Percentiles rank a stretch among this genome's conserved stretches.
Conservation (phyloP, 2,888 invertebrate species). For the Andrena chrysosceles region DNA sequence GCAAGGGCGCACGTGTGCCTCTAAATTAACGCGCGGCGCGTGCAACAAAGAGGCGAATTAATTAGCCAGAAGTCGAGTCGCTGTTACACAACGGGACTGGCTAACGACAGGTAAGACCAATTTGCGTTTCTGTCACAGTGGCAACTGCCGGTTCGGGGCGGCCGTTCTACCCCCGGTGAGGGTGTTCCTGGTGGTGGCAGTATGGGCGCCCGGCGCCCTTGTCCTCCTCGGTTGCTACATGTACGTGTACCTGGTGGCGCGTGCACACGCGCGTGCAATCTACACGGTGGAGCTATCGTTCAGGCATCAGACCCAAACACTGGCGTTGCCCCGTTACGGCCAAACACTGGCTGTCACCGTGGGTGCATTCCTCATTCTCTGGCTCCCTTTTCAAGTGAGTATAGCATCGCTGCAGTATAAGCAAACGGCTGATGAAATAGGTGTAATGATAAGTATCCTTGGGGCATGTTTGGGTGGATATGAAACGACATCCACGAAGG, state of each 20-base stretch:
- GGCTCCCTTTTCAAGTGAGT: conserved; percentile 88
- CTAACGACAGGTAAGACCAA: conserved; percentile 34
- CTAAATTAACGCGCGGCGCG: background rate
- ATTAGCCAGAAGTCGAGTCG: conserved; percentile 13
- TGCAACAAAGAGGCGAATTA: conserved; percentile 9
- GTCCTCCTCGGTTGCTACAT: conserved; percentile 87
- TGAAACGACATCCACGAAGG: no score
- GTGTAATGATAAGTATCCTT: no score
- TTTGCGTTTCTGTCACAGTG: conserved; percentile 77
- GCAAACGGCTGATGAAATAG: no score
- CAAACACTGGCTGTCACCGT: conserved; percentile 88
- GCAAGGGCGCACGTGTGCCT: background rate
- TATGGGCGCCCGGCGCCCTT: conserved; percentile 88
- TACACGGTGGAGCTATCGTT: conserved; percentile 87
- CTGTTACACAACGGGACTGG: conserved; percentile 18
- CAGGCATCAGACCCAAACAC: conserved; percentile 84
- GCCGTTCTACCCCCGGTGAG: conserved; percentile 86
- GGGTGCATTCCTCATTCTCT: conserved; percentile 87
- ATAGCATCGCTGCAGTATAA: background rate
- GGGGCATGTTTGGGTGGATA: no score
- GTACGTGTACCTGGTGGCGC: conserved; percentile 88
- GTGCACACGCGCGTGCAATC: conserved; percentile 88
- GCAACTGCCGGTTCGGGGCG: conserved; percentile 85
- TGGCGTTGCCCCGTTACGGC: conserved; percentile 87
- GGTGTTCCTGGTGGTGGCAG: conserved; percentile 87